Evolutionary conservation across 1,140 invertebrate genomes (phyloP).

Genomic region (Dendrolimus punctatus): DNA sequence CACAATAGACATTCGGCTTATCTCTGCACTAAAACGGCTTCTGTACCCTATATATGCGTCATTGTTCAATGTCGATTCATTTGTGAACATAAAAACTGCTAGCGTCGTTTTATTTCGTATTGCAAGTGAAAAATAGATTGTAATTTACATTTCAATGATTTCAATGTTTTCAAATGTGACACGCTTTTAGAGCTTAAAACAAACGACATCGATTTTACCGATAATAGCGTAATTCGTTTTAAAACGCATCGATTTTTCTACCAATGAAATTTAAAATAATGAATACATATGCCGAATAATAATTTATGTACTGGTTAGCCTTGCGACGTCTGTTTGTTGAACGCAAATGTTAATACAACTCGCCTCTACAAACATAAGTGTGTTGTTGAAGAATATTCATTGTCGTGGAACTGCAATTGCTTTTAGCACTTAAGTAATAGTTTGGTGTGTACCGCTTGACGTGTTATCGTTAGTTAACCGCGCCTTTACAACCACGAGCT

Average conservation of each 20-base stretch:
- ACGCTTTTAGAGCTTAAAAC: background rate
- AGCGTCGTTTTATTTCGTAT: too few relatives aligned
- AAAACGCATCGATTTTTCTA: background rate
- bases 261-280: constrained; percentile 2
- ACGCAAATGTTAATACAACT: constrained; percentile 30
- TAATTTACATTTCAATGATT: too few relatives aligned
- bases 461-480: constrained; percentile 8
- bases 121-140: too few relatives aligned
- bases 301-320: constrained; percentile 22
- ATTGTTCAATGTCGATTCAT: background rate
- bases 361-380: constrained; percentile 19
- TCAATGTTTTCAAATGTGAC: background rate
- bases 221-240: too few relatives aligned
- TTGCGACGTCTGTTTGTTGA: constrained; percentile 32
- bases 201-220: background rate
- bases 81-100: too few relatives aligned
- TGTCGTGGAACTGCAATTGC: constrained; percentile 11
- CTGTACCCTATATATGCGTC: constrained; percentile 20
- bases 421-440: constrained; percentile 27
- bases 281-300: constrained; percentile 14
- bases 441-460: constrained; percentile 1
- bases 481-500: constrained; percentile 5
- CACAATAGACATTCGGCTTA: constrained; percentile 57
- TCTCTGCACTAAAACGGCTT: constrained; percentile 35
- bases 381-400: constrained; percentile 9